Base-by-base conservation (phyloP, 2,888 invertebrate genomes). In the Mesorhabditis belari region DNA sequence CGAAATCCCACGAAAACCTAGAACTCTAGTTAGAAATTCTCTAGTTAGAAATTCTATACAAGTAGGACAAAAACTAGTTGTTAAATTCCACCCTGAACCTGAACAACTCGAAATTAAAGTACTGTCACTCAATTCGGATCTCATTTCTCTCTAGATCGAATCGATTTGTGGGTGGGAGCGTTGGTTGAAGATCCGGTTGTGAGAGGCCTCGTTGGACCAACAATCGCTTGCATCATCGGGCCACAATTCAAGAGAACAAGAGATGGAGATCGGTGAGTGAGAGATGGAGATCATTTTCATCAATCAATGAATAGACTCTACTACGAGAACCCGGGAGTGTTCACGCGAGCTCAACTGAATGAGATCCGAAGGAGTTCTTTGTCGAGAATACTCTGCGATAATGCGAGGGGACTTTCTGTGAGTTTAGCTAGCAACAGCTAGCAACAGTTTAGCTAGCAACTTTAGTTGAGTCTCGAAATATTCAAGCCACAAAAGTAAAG, bases 321-420 rank as follows among this genome's bases (percentile, higher is more conserved):
- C 81, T 85, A 83, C 71, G 84, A 85, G 68, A 83, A 83, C 62
- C 74, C 79, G 17, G 81, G 80, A 51, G 67, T 81, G 9, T 81
- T 77, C 69, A 75, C 79, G 24, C 67, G 71, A 55, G 77, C 73
- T 12, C 93, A 95, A 86, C 83, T 93, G 17, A 82, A 84, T 0
- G 90, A 92, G 82, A 87, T 95, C 58, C 87, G 90, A 0, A 92
- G 92, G 81, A 86, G 87, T 2, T 92, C 91, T 0, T 80, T 94
- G 53, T 87, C 92, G 0, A 91, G 92, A 82, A 82, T 92, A 0
- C 82, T 91, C 61, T 95, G 94, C 79, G 90, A 92, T 71, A 94
- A 93, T 83, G 87, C 91, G 81, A 93, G 94, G 80, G 84, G 88
- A 4, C 76, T 80, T 52, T 65, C 67, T 19, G 71, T 71, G 26